These are phyloP conservation scores for Phataginus tetradactyla DNA, from an alignment of 2,797 vertebrate species.

Conservation along the genomic window DNA sequence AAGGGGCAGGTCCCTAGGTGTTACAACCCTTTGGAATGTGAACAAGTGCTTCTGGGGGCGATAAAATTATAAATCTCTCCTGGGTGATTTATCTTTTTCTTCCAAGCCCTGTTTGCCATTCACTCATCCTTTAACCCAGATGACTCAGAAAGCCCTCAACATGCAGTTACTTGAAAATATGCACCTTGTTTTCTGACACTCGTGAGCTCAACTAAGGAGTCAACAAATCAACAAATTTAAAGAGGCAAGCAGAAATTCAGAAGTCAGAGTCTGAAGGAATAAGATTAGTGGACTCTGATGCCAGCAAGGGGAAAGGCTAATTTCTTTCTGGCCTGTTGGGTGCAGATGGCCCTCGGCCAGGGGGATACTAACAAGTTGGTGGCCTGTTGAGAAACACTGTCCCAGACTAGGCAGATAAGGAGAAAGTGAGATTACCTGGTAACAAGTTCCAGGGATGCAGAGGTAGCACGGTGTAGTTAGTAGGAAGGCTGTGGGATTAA, in stretches of 20 bases:
- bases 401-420: not conserved
- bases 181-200: not conserved
- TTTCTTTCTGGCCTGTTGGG: not conserved
- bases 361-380: not conserved
- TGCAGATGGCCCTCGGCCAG: not conserved
- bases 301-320: not conserved
- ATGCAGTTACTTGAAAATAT: not conserved
- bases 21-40: not conserved
- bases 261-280: not conserved
- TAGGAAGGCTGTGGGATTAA: not conserved
- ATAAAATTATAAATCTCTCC: not conserved
- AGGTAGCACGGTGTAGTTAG: not conserved
- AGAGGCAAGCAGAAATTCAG: not conserved
- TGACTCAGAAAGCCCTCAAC: not conserved
- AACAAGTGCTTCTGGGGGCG: not conserved
- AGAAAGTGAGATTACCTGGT: not conserved
- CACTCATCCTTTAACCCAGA: not conserved
- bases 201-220: not conserved
- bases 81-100: not conserved
- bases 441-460: not conserved
- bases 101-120: not conserved
- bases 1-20: not conserved
- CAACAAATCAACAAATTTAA: not conserved
- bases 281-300: not conserved
- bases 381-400: not conserved